These are phyloP conservation scores for Leuctra nigra DNA, from an alignment of 2,888 invertebrate genomes.

Conservation along the genomic window DNA sequence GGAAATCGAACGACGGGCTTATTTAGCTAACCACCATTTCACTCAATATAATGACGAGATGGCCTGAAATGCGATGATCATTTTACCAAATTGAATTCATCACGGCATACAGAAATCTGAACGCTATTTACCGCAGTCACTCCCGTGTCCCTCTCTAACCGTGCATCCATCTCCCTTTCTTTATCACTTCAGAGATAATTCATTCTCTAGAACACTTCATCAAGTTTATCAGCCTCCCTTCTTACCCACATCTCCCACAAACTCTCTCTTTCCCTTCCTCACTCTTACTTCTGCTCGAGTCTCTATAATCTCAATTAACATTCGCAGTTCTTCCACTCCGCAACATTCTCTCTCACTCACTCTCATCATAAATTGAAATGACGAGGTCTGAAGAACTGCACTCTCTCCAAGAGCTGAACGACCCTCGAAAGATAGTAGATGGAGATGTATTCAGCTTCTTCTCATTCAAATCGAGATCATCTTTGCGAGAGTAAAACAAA, in stretches of 20 bases:
- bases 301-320: slow-evolving; percentile 18
- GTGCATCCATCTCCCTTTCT: no score
- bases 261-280: neutral
- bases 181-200: no score
- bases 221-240: slow-evolving; percentile 14
- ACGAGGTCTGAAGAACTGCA: slow-evolving; percentile 5
- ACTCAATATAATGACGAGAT: no score
- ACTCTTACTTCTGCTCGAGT: neutral
- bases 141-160: no score
- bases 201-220: slow-evolving; percentile 10
- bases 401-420: neutral
- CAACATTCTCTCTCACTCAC: neutral
- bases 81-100: no score
- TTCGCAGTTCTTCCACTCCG: slow-evolving; percentile 12
- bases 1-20: no score
- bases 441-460: slow-evolving; percentile 7
- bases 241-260: neutral
- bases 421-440: neutral
- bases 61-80: no score
- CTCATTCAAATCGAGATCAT: neutral
- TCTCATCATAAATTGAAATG: slow-evolving; percentile 22
- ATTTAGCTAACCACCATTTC: no score
- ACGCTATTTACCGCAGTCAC: no score
- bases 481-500: no score
- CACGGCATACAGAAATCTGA: no score